Evolutionary conservation across 2,797 vertebrate species (phyloP).

Genomic region (Macrochelys suwanniensis): DNA sequence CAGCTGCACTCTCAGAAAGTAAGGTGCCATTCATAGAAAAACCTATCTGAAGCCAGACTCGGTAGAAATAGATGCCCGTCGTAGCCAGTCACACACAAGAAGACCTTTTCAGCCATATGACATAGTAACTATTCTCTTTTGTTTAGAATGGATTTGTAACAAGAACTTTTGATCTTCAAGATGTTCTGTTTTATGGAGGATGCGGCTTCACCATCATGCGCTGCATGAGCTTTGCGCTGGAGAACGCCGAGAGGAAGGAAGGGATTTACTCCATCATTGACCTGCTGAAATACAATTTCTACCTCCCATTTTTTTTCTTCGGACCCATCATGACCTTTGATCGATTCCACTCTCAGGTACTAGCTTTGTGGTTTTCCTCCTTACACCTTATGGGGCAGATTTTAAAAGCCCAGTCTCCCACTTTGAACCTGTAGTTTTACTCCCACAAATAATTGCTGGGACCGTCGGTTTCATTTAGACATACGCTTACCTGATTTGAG

Average conservation of each 20-base stretch:
- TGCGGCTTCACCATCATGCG: conserved; percentile 94
- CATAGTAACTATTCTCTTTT: conserved; percentile 55
- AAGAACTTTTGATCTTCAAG: conserved; percentile 91
- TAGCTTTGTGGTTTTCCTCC: not conserved
- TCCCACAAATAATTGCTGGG: not conserved
- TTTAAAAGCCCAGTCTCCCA: not conserved
- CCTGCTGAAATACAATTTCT: conserved; percentile 99
- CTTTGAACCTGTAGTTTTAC: not conserved
- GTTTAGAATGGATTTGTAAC: conserved; percentile 88
- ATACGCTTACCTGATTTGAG: not conserved
- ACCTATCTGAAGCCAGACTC: not conserved
- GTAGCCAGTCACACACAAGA: not conserved
- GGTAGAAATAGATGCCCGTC: not conserved
- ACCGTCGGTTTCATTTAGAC: not conserved
- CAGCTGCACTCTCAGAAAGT: not conserved
- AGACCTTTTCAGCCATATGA: not conserved
- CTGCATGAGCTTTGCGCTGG: conserved; percentile 95
- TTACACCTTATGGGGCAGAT: not conserved
- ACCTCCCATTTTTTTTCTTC: conserved; percentile 98
- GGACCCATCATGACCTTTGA: conserved; percentile 98
- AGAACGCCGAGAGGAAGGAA: conserved; percentile 89
- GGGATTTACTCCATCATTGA: conserved; percentile 93
- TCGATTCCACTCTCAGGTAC: conserved; percentile 92
- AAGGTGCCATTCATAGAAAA: not conserved
- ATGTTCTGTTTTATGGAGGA: conserved; percentile 93